Percentiles rank a stretch among this genome's conserved stretches.
Conservation (phyloP, 2,113 vertebrate species). For the Actenoides lindsayi region DNA sequence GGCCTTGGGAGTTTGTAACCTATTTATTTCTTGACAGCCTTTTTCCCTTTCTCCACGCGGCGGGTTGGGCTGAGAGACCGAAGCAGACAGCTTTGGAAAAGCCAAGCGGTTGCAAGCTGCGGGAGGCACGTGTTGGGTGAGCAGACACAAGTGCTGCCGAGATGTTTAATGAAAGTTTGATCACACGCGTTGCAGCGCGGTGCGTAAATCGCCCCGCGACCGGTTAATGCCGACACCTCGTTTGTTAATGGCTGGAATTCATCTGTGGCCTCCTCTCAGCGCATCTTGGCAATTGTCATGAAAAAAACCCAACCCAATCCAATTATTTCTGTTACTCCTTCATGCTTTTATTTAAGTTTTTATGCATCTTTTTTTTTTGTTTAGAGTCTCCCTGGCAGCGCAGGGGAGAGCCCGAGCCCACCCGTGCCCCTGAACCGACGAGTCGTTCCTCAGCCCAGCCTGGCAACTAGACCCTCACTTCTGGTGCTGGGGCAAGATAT, state of each 20-base stretch:
- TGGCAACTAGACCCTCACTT: not conserved
- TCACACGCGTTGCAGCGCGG: not conserved
- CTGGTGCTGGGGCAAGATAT: not conserved
- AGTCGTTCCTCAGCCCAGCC: not conserved
- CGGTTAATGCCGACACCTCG: not conserved
- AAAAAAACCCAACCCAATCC: not conserved
- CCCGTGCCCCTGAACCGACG: fast-evolving
- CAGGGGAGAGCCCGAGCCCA: not conserved
- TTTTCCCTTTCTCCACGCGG: not conserved
- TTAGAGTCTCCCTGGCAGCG: not conserved
- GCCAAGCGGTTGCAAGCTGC: not conserved
- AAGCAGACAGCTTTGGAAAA: not conserved
- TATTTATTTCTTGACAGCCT: not conserved
- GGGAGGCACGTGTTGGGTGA: not conserved
- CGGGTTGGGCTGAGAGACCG: fast-evolving
- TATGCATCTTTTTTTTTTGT: not conserved
- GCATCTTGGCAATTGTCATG: not conserved
- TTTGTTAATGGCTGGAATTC: not conserved
- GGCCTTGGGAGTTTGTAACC: no score
- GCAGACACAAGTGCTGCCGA: not conserved
- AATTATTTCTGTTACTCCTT: not conserved
- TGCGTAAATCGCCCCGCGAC: not conserved
- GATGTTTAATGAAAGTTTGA: not conserved
- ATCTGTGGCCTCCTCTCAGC: not conserved
- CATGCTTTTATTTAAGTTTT: not conserved